Evolutionary conservation across 2,888 invertebrate genomes (phyloP).

Genomic region (Keiferia lycopersicella): DNA sequence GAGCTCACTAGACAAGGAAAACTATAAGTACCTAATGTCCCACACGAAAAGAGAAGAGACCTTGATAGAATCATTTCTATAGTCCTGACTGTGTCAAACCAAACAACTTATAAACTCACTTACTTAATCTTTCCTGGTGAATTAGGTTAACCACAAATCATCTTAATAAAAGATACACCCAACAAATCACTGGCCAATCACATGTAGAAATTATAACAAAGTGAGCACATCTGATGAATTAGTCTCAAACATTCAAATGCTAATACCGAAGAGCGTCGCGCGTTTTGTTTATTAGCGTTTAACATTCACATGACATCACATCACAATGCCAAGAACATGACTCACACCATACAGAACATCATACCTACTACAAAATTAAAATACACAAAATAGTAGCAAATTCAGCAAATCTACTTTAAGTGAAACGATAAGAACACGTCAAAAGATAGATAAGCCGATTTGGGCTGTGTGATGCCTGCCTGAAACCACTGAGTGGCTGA

Average conservation of each 20-base stretch:
- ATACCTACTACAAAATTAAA: conserved; percentile 27
- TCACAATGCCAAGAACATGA: conserved; percentile 69
- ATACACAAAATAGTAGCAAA: conserved; percentile 21
- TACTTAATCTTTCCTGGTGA: too few species aligned
- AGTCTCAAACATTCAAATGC: conserved; percentile 34
- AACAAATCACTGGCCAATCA: too few species aligned
- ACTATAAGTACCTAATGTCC: too few species aligned
- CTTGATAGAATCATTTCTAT: too few species aligned
- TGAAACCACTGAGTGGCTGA: conserved; percentile 25
- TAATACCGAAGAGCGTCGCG: conserved; percentile 41
- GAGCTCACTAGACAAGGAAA: too few species aligned
- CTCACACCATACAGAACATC: conserved; percentile 53
- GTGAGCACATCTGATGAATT: conserved; percentile 20
- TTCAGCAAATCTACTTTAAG: conserved; percentile 15
- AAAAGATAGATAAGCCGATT: conserved; percentile 44
- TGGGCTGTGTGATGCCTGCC: conserved; percentile 36
- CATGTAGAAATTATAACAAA: background rate
- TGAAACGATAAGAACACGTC: conserved; percentile 42
- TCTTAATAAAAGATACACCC: background rate
- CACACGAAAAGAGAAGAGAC: too few species aligned
- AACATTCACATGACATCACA: conserved; percentile 71
- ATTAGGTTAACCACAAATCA: background rate
- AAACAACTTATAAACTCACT: too few species aligned
- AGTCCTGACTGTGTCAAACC: too few species aligned
- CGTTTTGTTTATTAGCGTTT: conserved; percentile 60